These are phyloP conservation scores for Apolygus lucorum DNA, from an alignment of 1,140 invertebrate genomes.

Conservation along the genomic window DNA sequence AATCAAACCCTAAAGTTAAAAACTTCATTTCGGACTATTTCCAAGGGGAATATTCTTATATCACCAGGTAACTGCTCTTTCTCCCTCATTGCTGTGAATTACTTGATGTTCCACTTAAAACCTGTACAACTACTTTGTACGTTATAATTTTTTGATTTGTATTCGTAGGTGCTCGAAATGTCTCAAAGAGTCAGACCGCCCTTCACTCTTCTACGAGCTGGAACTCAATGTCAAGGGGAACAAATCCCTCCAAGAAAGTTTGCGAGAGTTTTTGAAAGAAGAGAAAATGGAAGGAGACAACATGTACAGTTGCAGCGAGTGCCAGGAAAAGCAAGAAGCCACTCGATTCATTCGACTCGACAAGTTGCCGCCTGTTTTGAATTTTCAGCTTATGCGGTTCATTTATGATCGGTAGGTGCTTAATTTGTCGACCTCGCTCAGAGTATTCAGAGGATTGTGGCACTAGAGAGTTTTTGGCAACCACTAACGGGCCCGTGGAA, in stretches of 20 bases:
- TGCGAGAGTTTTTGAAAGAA: constrained; percentile 55
- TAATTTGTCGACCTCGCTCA: too few relatives aligned
- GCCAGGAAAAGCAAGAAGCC: constrained; percentile 55
- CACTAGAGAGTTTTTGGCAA: not conserved
- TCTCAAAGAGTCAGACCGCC: constrained; percentile 47
- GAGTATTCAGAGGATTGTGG: too few relatives aligned
- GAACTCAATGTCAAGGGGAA: constrained; percentile 51
- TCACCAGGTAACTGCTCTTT: too few relatives aligned
- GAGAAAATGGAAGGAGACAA: constrained; percentile 57
- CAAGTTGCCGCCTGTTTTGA: constrained; percentile 57
- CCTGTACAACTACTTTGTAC: too few relatives aligned
- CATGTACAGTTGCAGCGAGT: constrained; percentile 54
- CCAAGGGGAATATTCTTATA: constrained; percentile 54
- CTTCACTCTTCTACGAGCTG: constrained; percentile 57
- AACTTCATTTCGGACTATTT: constrained; percentile 53
- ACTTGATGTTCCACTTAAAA: too few relatives aligned
- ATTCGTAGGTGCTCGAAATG: constrained; percentile 53
- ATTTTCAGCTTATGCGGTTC: constrained; percentile 59
- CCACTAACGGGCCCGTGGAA: too few relatives aligned
- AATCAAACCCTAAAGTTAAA: constrained; percentile 39
- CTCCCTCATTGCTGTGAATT: too few relatives aligned
- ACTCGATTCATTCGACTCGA: constrained; percentile 50
- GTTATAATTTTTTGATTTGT: too few relatives aligned
- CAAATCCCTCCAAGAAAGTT: constrained; percentile 49
- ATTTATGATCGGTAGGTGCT: constrained; percentile 54